phyloP scores from a whole-genome alignment of 2,797 vertebrate genomes.

The Diglossa cyanea region DNA sequence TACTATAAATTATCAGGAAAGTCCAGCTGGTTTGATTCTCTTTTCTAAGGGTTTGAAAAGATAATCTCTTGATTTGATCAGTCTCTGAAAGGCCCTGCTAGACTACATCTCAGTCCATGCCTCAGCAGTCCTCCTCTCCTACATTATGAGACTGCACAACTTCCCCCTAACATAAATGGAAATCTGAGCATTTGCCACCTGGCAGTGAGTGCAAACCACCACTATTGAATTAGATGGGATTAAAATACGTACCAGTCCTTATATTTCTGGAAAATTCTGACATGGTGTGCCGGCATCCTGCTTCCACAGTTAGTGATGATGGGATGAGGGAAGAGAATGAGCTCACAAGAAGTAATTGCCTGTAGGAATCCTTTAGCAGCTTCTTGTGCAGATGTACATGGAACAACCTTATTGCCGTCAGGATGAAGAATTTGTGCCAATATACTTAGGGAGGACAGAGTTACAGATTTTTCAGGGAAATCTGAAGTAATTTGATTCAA shows the following conservation, averaged over 20 bases:
- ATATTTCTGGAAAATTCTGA: constrained; percentile 30
- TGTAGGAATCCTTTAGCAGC: not conserved
- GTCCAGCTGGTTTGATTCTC: not conserved
- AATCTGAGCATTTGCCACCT: not conserved
- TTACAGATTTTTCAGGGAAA: constrained; percentile 29
- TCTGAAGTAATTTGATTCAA: not conserved
- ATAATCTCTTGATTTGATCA: not conserved
- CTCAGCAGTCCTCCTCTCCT: not conserved
- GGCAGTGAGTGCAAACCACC: not conserved
- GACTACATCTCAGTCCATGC: not conserved
- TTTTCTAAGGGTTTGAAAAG: not conserved
- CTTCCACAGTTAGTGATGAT: not conserved
- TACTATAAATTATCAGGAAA: constrained; percentile 4
- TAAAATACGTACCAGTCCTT: not conserved
- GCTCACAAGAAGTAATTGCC: not conserved
- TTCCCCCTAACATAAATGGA: not conserved
- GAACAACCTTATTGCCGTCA: not conserved
- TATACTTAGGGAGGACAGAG: not conserved
- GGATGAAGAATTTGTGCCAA: not conserved
- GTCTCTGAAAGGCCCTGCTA: not conserved
- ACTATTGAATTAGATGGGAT: not conserved
- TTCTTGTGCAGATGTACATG: not conserved
- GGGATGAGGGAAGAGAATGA: not conserved
- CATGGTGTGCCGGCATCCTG: not conserved
- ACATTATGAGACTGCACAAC: not conserved